Base-by-base conservation (phyloP, 2,113 vertebrate genomes). In the Fregetta grallaria region DNA sequence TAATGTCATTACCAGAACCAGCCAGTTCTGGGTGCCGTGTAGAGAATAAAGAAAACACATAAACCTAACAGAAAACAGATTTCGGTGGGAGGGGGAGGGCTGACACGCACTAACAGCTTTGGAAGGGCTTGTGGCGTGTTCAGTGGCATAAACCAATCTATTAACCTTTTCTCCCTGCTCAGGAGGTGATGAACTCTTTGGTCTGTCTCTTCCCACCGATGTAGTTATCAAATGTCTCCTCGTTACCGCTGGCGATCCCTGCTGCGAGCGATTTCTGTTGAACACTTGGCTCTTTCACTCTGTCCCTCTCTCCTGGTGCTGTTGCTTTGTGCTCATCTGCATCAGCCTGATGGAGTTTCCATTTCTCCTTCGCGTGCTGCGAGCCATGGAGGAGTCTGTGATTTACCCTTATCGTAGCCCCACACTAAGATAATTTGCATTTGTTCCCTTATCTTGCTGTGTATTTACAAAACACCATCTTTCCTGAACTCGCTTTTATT, bases 41-140 rank as follows among this genome's bases (percentile, higher is more conserved):
- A 82, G 90, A 95, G 93, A 95, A 95, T 96, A 96, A 97, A 96
- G 92, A 75, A 94, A 96, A 91, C 92, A 45, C 92, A 94, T 96
- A 96, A 97, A 96, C 93, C 90, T 97, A 97, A 96, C 90, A 88
- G 92, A 96, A 97, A 96, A 85, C 96, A 97, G 96, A 94, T 96
- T 96, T 85, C 5, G 7, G 70, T 22, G 58, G 66, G 58, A 86
- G 56, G 91, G 90, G 96, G 74, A 92, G 96, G 92, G 96, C 78
- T 96, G 93, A 93, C 94, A 86, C 0, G 9, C 80, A 90, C 84
- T 93, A 85, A 96, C 90, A 88, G 92, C 81, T 90, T 95, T 68
- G 87, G 87, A 81, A 96, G 74, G 85, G 82, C 71, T 76, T 88
- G 94, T 88, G 92, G 93, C 3, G 3, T 91, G 90, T 93, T 96